phyloP scores from a whole-genome alignment of 2,113 vertebrate species.

The Sinocyclocheilus anophthalmus region DNA sequence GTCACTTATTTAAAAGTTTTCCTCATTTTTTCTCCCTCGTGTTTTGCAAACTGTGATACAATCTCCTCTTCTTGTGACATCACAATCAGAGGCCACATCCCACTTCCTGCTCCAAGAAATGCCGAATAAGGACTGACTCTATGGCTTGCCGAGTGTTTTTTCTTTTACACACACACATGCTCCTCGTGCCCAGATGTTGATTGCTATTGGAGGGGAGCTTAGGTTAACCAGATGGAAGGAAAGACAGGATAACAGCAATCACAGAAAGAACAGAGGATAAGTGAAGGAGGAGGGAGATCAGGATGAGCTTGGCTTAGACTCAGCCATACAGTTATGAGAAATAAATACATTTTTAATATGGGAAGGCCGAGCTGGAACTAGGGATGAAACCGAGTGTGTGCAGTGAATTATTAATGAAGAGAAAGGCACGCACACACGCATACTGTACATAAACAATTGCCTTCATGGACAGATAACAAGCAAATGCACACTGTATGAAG shows the following conservation, averaged over 20 bases:
- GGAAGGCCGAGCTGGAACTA: conserved; percentile 58
- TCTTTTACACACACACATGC: background rate
- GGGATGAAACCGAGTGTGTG: conserved; percentile 62
- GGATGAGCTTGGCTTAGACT: background rate
- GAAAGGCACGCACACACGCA: conserved; percentile 38
- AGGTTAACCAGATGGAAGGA: conserved; percentile 9
- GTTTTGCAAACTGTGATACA: conserved; percentile 65
- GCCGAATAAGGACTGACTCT: conserved; percentile 71
- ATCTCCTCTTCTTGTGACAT: conserved; percentile 78
- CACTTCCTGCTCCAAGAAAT: conserved; percentile 73
- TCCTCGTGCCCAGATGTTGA: conserved; percentile 29
- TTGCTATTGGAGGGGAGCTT: conserved; percentile 9
- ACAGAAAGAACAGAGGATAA: conserved; percentile 19
- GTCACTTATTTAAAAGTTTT: background rate
- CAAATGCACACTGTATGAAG: background rate
- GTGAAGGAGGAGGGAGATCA: conserved; percentile 10
- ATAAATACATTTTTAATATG: conserved; percentile 74
- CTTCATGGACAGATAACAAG: background rate
- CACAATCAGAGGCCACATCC: conserved; percentile 63
- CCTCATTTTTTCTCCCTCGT: conserved; percentile 54
- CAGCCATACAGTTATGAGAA: conserved; percentile 52
- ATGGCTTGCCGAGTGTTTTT: background rate
- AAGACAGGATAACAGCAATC: conserved; percentile 9
- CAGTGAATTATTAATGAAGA: conserved; percentile 72
- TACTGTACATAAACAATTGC: background rate